phyloP scores from a whole-genome alignment of 2,888 invertebrate genomes.

The Carabus problematicus region DNA sequence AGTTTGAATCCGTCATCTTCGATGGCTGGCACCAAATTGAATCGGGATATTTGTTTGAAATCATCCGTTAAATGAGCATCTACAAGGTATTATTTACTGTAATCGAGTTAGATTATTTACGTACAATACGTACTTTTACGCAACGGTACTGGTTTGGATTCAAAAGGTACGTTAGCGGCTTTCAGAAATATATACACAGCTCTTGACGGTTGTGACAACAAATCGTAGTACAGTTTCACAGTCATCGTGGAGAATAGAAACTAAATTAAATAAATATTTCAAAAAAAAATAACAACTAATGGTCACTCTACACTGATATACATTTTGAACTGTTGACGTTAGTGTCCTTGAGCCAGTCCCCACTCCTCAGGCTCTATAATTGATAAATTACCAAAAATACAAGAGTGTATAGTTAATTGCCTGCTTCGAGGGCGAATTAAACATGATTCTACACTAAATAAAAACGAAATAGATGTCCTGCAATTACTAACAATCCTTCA shows the following conservation, averaged over 20 bases:
- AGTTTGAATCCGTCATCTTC: slow-evolving; percentile 64
- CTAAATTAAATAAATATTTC: too few relatives aligned
- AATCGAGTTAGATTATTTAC: slow-evolving; percentile 9
- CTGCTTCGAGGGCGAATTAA: too few relatives aligned
- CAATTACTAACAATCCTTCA: too few relatives aligned
- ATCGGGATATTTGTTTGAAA: slow-evolving; percentile 61
- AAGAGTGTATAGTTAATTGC: too few relatives aligned
- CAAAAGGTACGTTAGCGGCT: slow-evolving; percentile 59
- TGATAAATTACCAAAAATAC: too few relatives aligned
- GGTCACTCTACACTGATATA: too few relatives aligned
- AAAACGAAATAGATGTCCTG: too few relatives aligned
- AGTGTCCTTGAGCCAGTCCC: background rate
- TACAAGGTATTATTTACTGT: slow-evolving; percentile 48
- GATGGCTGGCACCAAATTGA: slow-evolving; percentile 66
- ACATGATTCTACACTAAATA: too few relatives aligned
- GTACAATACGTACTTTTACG: slow-evolving; percentile 56
- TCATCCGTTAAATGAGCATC: slow-evolving; percentile 63
- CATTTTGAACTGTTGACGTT: background rate
- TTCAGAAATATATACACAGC: slow-evolving; percentile 62
- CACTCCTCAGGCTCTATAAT: too few relatives aligned
- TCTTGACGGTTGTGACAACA: slow-evolving; percentile 64
- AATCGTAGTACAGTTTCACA: slow-evolving; percentile 56
- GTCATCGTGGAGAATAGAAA: slow-evolving; percentile 45
- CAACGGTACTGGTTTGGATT: slow-evolving; percentile 57
- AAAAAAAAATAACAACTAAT: too few relatives aligned